phyloP scores from a whole-genome alignment of 2,888 invertebrate species.

The Phymatocera aterrima region DNA sequence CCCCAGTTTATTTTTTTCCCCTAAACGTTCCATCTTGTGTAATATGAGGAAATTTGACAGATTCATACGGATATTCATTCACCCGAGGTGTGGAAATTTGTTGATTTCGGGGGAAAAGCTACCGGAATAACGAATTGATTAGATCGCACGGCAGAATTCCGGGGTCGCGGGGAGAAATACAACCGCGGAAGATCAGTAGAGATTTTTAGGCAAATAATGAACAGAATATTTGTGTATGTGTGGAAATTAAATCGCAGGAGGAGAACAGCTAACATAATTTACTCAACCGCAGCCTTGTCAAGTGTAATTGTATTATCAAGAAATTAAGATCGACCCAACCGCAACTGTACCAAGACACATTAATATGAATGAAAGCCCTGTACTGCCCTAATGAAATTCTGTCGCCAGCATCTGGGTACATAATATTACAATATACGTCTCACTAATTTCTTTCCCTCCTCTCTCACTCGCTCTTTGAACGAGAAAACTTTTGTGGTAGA shows the following conservation, averaged over 20 bases:
- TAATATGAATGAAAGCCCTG: slow-evolving; percentile 28
- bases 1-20: too few relatives aligned
- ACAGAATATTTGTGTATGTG: background rate
- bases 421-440: background rate
- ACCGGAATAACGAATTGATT: too few relatives aligned
- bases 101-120: too few relatives aligned
- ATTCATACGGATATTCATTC: too few relatives aligned
- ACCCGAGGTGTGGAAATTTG: too few relatives aligned
- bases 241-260: slow-evolving; percentile 29
- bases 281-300: background rate
- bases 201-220: too few relatives aligned
- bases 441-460: too few relatives aligned
- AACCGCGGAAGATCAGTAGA: too few relatives aligned
- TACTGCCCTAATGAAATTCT: slow-evolving; percentile 8
- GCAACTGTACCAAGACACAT: slow-evolving; percentile 18
- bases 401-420: background rate
- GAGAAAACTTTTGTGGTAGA: background rate
- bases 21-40: too few relatives aligned
- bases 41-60: too few relatives aligned
- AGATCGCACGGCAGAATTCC: too few relatives aligned
- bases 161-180: too few relatives aligned
- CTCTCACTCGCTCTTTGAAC: slow-evolving; percentile 24
- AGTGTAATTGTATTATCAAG: slow-evolving; percentile 27
- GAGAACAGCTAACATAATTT: background rate
- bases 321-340: slow-evolving; percentile 31